Base-by-base conservation (phyloP, 2,113 vertebrate genomes). In the Cheilinus undulatus region DNA sequence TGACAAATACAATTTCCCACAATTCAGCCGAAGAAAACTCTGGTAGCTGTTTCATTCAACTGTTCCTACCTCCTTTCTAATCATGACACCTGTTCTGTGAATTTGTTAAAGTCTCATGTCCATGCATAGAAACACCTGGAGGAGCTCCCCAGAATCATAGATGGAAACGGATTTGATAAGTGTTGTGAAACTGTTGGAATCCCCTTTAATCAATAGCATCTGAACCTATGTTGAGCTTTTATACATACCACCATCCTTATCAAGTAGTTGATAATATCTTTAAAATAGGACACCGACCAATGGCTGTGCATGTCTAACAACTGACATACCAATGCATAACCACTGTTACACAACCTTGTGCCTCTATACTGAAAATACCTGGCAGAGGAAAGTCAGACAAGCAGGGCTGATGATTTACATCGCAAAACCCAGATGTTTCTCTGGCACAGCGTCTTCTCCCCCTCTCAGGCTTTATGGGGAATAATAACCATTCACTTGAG, bases 391-490 rank as follows among this genome's bases (percentile, higher is more conserved):
- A 60, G 51, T 78, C 74, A 66, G 58, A 82, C 59, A 28, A 59
- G 66, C 82, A 64, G 62, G 27, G 61, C 50, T 19, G 53, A 66
- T 80, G 75, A 85, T 81, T 71, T 75, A 78, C 15, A 61, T 56
- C 82, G 49, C 57, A 58, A 86, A 86, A 83, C 80, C 71, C 86
- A 86, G 80, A 87, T 88, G 84, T 81, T 85, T 45, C 66, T 72
- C 74, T 60, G 77, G 75, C 73, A 61, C 57, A 71, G 69, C 79
- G 71, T 82, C 85, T 82, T 85, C 70, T 82, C 54, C 73, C 78
- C 63, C 79, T 86, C 80, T 85, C 79, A 83, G 76, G 73, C 81
- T 90, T 90, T 88, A 89, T 85, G 83, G 56, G 63, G 30, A 85
- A 84, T 67, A 70, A 86, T 88, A 80, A 79, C 81, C 61, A 84